phyloP scores from a whole-genome alignment of 2,797 vertebrate genomes.

The Pygocentrus nattereri region DNA sequence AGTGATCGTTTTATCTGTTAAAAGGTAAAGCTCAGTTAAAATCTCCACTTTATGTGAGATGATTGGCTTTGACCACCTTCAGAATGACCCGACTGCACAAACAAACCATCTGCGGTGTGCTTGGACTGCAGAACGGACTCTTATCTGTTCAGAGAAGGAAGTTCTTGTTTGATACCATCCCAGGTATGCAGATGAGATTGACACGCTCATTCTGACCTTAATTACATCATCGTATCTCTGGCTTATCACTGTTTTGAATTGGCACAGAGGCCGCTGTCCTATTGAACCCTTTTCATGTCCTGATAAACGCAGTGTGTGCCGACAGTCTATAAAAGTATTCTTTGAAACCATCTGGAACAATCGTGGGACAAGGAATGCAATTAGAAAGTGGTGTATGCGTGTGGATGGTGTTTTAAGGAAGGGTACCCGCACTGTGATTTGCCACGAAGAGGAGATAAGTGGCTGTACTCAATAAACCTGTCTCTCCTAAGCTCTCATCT shows the following conservation, averaged over 20 bases:
- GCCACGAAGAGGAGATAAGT: not conserved
- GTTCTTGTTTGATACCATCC: not conserved
- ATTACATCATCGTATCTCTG: not conserved
- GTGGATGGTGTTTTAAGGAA: not conserved
- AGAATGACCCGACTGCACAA: not conserved
- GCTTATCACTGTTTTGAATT: conserved; percentile 5
- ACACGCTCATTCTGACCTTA: conserved; percentile 3
- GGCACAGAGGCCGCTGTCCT: not conserved
- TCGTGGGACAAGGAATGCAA: not conserved
- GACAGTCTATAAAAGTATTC: not conserved
- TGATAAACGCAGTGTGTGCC: not conserved
- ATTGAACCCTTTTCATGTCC: not conserved
- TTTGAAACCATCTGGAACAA: not conserved
- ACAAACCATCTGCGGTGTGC: not conserved
- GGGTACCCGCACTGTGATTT: not conserved
- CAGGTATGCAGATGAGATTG: not conserved
- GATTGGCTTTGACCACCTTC: not conserved
- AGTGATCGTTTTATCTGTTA: not conserved
- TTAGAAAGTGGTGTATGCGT: not conserved
- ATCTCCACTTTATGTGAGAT: not conserved
- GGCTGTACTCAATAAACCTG: not conserved
- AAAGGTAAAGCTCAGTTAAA: not conserved
- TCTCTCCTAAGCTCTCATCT: conserved; percentile 5
- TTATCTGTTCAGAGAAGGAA: conserved; percentile 6
- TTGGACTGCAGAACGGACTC: not conserved